These are phyloP conservation scores for Apistogramma diplotaenia DNA, from an alignment of 2,113 vertebrate genomes.

Conservation along the genomic window DNA sequence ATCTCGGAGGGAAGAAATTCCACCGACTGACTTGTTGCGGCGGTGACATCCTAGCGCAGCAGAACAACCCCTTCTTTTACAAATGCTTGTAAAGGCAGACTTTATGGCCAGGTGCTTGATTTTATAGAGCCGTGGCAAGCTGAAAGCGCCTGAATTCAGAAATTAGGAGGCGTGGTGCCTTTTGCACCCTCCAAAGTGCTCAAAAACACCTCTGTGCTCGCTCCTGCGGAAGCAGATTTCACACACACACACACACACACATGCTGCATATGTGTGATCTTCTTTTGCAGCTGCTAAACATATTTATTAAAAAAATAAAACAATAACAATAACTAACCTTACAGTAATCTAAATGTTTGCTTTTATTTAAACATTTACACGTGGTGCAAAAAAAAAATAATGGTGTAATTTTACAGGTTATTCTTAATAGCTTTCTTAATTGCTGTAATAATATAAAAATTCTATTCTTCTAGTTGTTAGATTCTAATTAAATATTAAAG, in stretches of 20 bases:
- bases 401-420: background rate
- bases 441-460: constrained; percentile 35
- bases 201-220: background rate
- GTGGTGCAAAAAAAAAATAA: background rate
- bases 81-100: no score
- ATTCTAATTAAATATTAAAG: constrained; percentile 60
- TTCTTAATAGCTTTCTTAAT: constrained; percentile 23
- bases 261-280: background rate
- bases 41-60: no score
- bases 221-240: background rate
- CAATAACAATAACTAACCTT: background rate
- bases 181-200: background rate
- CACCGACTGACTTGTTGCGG: background rate
- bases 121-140: background rate
- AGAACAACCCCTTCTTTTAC: no score
- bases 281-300: background rate
- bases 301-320: no score
- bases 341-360: background rate
- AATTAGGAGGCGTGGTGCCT: background rate
- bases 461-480: constrained; percentile 25
- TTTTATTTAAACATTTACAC: background rate
- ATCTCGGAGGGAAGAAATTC: background rate
- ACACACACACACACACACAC: background rate
- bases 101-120: background rate
- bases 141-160: background rate